Percentiles rank a stretch among this genome's conserved stretches.
Conservation (phyloP, 2,888 invertebrate genomes). For the Macrophya annulata region DNA sequence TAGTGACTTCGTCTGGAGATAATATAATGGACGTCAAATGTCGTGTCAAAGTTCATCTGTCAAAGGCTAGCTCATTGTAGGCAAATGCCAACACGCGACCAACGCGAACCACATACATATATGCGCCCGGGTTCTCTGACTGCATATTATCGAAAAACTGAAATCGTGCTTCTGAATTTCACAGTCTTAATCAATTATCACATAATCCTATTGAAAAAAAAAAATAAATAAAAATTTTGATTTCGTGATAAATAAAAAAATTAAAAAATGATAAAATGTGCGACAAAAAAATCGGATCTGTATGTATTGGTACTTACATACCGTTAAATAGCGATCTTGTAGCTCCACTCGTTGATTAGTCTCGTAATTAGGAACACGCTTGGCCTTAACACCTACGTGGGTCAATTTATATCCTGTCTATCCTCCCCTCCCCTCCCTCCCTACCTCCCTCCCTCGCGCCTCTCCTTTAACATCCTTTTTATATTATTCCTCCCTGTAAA, state of each 20-base stretch:
- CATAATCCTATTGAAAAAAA: too few species aligned
- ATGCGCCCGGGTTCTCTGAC: background rate
- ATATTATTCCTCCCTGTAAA: background rate
- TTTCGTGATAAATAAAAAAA: too few species aligned
- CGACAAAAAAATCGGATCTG: background rate
- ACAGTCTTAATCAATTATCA: background rate
- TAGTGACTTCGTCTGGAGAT: background rate
- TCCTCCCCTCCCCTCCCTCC: background rate
- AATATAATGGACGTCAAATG: conserved; percentile 48
- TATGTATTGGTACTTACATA: background rate
- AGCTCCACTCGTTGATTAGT: conserved; percentile 15
- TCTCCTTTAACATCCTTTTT: background rate
- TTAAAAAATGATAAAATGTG: too few species aligned
- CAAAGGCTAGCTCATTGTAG: conserved; percentile 52
- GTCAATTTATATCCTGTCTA: conserved; percentile 53
- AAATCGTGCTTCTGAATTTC: background rate
- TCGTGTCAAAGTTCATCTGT: conserved; percentile 49
- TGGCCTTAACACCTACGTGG: conserved; percentile 75
- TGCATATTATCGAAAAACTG: background rate
- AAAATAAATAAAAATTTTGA: too few species aligned
- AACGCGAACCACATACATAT: background rate
- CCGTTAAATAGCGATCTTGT: background rate
- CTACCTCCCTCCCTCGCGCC: too few species aligned
- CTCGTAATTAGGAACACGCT: conserved; percentile 77
- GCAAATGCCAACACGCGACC: conserved; percentile 30